Evolutionary conservation across 2,113 vertebrate genomes (phyloP).

Genomic region (Glaucidium brasilianum): DNA sequence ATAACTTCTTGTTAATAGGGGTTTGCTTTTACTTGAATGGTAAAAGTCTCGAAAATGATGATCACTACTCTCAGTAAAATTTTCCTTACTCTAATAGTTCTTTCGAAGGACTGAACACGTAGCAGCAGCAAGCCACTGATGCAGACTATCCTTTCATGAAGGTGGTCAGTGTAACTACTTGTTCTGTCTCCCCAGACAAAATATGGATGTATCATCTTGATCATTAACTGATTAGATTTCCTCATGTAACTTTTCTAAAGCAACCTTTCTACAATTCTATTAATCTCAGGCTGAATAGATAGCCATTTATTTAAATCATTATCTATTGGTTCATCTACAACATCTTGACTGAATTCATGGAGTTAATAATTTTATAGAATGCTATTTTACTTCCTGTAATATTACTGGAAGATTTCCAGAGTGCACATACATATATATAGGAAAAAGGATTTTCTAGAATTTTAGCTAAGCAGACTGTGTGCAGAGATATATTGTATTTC

Average conservation of each 20-base stretch:
- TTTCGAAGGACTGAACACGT: background rate
- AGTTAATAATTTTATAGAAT: background rate
- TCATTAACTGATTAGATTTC: background rate
- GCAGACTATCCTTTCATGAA: background rate
- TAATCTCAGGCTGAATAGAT: background rate
- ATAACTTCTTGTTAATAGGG: background rate
- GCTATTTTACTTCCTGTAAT: background rate
- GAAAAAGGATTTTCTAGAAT: background rate
- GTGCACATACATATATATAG: fast-evolving
- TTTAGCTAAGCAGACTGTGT: background rate
- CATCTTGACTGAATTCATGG: background rate
- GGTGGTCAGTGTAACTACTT: background rate
- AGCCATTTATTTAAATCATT: background rate
- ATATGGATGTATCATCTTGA: background rate
- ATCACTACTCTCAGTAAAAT: background rate
- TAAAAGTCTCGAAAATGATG: background rate
- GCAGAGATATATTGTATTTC: background rate
- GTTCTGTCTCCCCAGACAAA: background rate
- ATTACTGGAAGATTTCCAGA: background rate
- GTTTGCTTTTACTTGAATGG: background rate
- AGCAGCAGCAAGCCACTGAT: background rate
- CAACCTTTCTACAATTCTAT: background rate
- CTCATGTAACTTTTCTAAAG: background rate
- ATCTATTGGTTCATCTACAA: background rate
- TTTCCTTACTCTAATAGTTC: background rate